phyloP scores from a whole-genome alignment of 2,888 invertebrate species.

The Druceiella hillmani region DNA sequence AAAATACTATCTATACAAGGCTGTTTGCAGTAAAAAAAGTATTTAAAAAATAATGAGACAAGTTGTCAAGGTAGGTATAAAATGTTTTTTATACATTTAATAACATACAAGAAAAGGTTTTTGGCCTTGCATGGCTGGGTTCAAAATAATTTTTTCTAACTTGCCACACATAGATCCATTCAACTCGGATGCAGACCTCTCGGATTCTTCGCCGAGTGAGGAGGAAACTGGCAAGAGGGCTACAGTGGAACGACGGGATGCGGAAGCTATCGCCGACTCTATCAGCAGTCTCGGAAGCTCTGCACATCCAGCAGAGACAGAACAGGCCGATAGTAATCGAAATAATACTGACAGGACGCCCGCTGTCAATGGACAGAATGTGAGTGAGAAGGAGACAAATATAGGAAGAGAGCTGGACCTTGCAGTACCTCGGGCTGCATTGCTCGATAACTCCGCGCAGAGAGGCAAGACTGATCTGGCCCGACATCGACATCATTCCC shows the following conservation, averaged over 20 bases:
- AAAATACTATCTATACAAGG: no score
- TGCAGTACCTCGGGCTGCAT: conserved; percentile 80
- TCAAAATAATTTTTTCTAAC: no score
- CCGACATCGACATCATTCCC: conserved; percentile 48
- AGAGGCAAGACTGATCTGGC: conserved; percentile 73
- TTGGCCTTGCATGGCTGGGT: no score
- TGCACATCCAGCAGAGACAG: background rate
- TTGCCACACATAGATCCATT: conserved; percentile 72
- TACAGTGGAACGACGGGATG: conserved; percentile 33
- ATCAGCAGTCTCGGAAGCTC: conserved; percentile 40
- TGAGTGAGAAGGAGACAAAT: no score
- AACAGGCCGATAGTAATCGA: no score
- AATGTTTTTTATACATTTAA: no score
- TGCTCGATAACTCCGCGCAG: conserved; percentile 82
- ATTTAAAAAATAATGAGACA: no score
- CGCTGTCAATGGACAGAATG: no score
- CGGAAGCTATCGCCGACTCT: conserved; percentile 42
- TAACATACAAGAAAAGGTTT: no score
- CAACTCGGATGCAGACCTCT: conserved; percentile 81
- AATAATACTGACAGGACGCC: no score
- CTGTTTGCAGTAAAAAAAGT: no score
- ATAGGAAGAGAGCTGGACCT: conserved; percentile 70
- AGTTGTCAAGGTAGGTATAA: no score
- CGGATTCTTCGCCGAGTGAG: conserved; percentile 78
- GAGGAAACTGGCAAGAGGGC: conserved; percentile 51